Evolutionary conservation across 2,797 vertebrate genomes (phyloP), one percentile per base, ranked within the genome.

Genomic region (Hapalemur alaotrensis): DNA sequence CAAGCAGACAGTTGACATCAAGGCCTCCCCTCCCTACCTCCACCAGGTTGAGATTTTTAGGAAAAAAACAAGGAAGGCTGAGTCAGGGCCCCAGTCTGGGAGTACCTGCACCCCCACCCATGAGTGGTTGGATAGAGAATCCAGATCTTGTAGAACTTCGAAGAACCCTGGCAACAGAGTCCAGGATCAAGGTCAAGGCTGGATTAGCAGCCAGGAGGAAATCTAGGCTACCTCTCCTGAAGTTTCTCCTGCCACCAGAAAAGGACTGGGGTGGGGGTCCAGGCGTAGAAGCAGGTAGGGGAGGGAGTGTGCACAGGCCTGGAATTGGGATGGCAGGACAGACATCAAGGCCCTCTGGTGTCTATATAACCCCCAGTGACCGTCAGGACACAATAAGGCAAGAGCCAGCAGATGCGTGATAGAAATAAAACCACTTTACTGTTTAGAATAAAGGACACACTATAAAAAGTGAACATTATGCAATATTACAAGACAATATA

Each of bases 401-500:
- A 97, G 96, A 98, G 96, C 98, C 97, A 67, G 92, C 95, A 90
- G 94, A 95, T 98, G 73, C 98, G 98, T 99, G 98, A 99, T 99
- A 99, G 99, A 99, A 99, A 99, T 99, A 99, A 98, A 99, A 98
- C 98, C 98, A 98, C 96, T 99, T 99, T 99, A 99, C 98, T 99
- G 98, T 98, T 99, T 98, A 99, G 99, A 99, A 98, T 99, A 99
- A 99, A 98, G 99, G 98, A 98, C 98, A 98, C 98, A 98, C 98
- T 98, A 98, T 99, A 99, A 99, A 99, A 99, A 99, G 98, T 99
- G 99, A 98, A 98, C 98, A 99, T 98, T 99, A 98, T 98, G 98
- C 98, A 98, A 98, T 98, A 98, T 99, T 98, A 99, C 98, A 99
- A 98, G 99, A 99, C 99, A 99, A 99, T 99, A 98, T 99, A 99